phyloP scores from a whole-genome alignment of 2,113 vertebrate species.

The Poicephalus meyeri region DNA sequence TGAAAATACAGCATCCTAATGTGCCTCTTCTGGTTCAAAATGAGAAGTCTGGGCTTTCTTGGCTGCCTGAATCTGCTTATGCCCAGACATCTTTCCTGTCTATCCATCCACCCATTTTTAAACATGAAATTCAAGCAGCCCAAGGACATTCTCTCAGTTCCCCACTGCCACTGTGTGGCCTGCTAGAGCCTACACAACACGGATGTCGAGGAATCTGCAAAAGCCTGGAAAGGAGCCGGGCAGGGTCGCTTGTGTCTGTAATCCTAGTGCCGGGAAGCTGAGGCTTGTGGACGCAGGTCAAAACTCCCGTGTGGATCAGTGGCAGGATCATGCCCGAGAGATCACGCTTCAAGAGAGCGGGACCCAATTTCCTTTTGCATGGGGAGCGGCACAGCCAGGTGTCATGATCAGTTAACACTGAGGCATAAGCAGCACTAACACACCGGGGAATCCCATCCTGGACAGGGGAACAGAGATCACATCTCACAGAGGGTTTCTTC shows the following conservation, averaged over 20 bases:
- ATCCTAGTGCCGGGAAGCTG: slow-evolving; percentile 73
- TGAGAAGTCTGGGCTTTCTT: background rate
- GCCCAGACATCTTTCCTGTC: background rate
- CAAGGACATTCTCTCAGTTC: background rate
- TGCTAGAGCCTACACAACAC: background rate
- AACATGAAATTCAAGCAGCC: background rate
- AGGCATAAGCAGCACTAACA: background rate
- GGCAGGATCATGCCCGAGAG: slow-evolving; percentile 39
- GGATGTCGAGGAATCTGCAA: background rate
- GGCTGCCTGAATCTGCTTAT: background rate
- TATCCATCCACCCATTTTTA: background rate
- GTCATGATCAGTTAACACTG: background rate
- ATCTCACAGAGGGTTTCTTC: background rate
- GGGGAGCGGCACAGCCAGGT: background rate
- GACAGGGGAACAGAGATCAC: background rate
- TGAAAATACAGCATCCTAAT: background rate
- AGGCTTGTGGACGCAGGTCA: slow-evolving; percentile 69
- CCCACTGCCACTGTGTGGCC: background rate
- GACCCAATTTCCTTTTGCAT: slow-evolving; percentile 62
- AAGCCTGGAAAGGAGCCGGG: background rate
- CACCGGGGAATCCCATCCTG: accelerated
- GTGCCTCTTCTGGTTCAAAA: background rate
- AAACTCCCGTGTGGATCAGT: slow-evolving; percentile 71
- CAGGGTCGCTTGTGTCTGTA: slow-evolving; percentile 75
- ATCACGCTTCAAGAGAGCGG: slow-evolving; percentile 48